These are phyloP conservation scores for Epistrophe eligans DNA, from an alignment of 2,888 invertebrate genomes.

Conservation along the genomic window DNA sequence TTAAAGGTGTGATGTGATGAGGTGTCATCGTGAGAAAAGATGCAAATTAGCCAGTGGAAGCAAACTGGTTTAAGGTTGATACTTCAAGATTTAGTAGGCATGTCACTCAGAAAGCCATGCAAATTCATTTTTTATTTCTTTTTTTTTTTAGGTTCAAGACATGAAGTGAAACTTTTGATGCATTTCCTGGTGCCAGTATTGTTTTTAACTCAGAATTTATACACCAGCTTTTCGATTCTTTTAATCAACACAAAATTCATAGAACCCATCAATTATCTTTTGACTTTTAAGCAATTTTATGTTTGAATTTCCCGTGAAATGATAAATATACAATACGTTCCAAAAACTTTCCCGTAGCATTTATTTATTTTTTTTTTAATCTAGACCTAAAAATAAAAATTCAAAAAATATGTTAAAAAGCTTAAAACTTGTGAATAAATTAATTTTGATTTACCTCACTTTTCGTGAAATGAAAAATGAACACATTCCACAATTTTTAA, in stretches of 20 bases:
- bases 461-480: too few species aligned
- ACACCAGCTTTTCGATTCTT: neutral
- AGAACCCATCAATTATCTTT: neutral
- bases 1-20: slow-evolving; percentile 51
- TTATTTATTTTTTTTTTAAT: too few species aligned
- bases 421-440: too few species aligned
- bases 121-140: neutral
- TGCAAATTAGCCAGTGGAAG: slow-evolving; percentile 22
- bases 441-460: too few species aligned
- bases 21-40: slow-evolving; percentile 69
- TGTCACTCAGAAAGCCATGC: slow-evolving; percentile 23
- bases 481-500: too few species aligned
- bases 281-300: neutral
- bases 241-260: neutral
- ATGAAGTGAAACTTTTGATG: neutral
- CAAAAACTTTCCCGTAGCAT: too few species aligned
- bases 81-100: neutral
- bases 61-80: slow-evolving; percentile 12
- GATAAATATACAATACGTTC: neutral
- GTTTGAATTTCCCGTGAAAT: neutral
- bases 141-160: too few species aligned
- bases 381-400: too few species aligned
- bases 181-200: neutral
- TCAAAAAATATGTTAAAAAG: too few species aligned
- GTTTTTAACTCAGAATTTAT: neutral